Percentiles rank a stretch among this genome's conserved stretches.
Evolutionary conservation across 2,113 vertebrate genomes (phyloP).

Genomic region (Polyodon spathula): DNA sequence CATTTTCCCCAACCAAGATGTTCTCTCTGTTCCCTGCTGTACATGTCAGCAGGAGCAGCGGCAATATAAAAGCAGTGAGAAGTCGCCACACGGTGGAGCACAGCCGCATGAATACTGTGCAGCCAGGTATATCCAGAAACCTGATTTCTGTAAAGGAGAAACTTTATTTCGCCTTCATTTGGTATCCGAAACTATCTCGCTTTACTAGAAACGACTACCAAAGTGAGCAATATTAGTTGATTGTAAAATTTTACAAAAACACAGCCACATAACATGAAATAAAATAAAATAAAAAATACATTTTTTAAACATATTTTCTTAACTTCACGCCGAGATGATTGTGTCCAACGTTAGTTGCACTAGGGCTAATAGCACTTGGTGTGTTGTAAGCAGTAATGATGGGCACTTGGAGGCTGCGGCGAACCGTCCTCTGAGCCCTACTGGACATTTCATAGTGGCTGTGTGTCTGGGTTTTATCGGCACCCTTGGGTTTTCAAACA

Average conservation of each 20-base stretch:
- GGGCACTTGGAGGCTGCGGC: slow-evolving; percentile 32
- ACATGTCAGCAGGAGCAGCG: slow-evolving; percentile 13
- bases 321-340: slow-evolving; percentile 38
- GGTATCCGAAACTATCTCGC: slow-evolving; percentile 1
- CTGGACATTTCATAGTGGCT: slow-evolving; percentile 58
- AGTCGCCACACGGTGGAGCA: slow-evolving; percentile 45
- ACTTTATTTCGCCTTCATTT: neutral
- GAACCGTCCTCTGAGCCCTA: slow-evolving; percentile 37
- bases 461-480: slow-evolving; percentile 60
- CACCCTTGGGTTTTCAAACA: slow-evolving; percentile 39
- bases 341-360: slow-evolving; percentile 53
- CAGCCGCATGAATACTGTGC: slow-evolving; percentile 32
- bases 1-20: neutral
- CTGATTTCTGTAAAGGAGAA: neutral
- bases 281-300: too few relatives aligned
- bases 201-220: slow-evolving; percentile 24
- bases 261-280: slow-evolving; percentile 1
- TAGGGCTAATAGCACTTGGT: slow-evolving; percentile 38
- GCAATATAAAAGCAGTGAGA: slow-evolving; percentile 33
- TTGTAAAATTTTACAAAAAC: slow-evolving; percentile 1
- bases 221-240: slow-evolving; percentile 8
- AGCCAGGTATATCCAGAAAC: neutral
- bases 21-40: neutral
- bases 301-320: slow-evolving; percentile 10
- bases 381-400: slow-evolving; percentile 38